These are phyloP conservation scores for Megastigmus dorsalis DNA, from an alignment of 2,888 invertebrate species.

Conservation along the genomic window DNA sequence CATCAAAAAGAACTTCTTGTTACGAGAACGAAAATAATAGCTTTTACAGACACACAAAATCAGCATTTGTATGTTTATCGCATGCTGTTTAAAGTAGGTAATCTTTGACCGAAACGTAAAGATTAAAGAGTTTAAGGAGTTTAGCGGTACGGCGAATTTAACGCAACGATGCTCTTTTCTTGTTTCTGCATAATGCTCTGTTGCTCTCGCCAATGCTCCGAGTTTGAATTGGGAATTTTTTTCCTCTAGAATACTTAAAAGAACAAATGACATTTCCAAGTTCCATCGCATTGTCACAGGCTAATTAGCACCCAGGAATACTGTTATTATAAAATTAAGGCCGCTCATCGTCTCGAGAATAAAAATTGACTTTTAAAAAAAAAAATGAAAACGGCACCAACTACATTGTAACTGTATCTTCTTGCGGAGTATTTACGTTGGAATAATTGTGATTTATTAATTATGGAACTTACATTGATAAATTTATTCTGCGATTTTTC, in stretches of 20 bases:
- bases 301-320: conserved; percentile 37
- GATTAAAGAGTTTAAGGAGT: conserved; percentile 41
- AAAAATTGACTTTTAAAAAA: too few relatives aligned
- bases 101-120: conserved; percentile 37
- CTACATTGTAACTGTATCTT: too few relatives aligned
- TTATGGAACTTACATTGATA: too few relatives aligned
- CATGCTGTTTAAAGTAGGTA: not conserved
- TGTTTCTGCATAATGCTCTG: conserved; percentile 16
- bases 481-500: too few relatives aligned
- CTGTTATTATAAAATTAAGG: conserved; percentile 34
- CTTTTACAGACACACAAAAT: not conserved
- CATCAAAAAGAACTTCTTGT: not conserved
- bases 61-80: not conserved
- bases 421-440: too few relatives aligned
- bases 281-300: conserved; percentile 13
- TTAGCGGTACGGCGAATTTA: conserved; percentile 17
- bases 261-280: conserved; percentile 43
- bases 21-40: not conserved
- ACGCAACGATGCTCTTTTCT: conserved; percentile 39
- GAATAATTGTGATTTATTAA: too few relatives aligned
- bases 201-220: conserved; percentile 1
- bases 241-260: conserved; percentile 20
- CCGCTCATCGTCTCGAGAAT: too few relatives aligned
- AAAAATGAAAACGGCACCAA: too few relatives aligned
- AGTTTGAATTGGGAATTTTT: conserved; percentile 44